These are phyloP conservation scores for Heliothis subflexa DNA, from an alignment of 1,140 invertebrate genomes.

Conservation along the genomic window DNA sequence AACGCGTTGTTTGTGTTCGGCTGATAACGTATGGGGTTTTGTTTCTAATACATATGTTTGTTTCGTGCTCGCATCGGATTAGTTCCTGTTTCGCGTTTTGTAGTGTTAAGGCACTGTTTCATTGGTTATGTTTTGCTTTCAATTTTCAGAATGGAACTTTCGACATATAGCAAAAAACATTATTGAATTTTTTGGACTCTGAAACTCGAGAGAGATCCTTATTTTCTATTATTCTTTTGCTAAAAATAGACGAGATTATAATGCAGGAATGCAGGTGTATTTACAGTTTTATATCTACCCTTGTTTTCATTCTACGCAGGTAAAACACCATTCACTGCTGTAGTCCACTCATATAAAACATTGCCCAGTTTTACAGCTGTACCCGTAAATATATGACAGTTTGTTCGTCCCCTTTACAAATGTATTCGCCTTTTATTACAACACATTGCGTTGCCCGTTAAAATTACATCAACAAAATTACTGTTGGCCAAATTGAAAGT, in stretches of 20 bases:
- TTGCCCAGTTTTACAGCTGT: conserved; percentile 27
- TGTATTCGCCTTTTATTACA: conserved; percentile 33
- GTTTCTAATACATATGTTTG: conserved; percentile 52
- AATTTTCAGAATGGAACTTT: too few species aligned
- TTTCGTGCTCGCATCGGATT: conserved; percentile 23
- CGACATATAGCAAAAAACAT: too few species aligned
- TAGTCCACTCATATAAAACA: conserved; percentile 8
- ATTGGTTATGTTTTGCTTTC: too few species aligned
- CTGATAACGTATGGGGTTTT: conserved; percentile 49
- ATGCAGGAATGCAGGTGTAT: too few species aligned
- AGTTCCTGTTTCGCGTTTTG: conserved; percentile 3
- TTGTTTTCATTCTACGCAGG: too few species aligned
- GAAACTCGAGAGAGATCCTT: too few species aligned
- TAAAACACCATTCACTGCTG: too few species aligned
- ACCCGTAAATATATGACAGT: conserved; percentile 7
- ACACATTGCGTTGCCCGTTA: conserved; percentile 35
- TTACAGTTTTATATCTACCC: too few species aligned
- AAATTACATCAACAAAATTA: conserved; percentile 44
- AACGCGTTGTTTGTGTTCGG: conserved; percentile 47
- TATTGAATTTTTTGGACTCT: too few species aligned
- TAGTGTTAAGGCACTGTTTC: background rate
- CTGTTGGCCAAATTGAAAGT: conserved; percentile 34
- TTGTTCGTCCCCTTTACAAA: conserved; percentile 25
- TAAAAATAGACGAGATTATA: too few species aligned
- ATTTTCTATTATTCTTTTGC: too few species aligned